Percentiles rank a stretch among this genome's conserved stretches.
Evolutionary conservation across 2,888 invertebrate species (phyloP).

Genomic region (Callimorpha dominula): DNA sequence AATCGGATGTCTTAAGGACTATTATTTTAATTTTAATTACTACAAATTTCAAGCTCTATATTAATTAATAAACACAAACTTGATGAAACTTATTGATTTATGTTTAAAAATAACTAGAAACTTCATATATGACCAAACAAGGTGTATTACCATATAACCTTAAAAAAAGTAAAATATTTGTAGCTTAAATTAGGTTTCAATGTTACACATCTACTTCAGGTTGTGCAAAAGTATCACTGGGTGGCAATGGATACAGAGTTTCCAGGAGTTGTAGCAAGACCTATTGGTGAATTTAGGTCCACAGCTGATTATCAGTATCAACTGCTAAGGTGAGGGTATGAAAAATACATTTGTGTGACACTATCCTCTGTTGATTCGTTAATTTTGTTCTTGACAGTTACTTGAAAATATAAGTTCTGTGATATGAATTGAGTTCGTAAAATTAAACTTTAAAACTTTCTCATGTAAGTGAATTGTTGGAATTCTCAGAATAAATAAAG

Average conservation of each 20-base stretch:
- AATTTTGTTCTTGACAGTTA: too few relatives aligned
- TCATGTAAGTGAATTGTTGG: too few relatives aligned
- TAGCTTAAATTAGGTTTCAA: too few relatives aligned
- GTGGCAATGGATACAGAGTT: constrained; percentile 99
- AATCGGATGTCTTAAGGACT: neutral
- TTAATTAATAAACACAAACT: neutral
- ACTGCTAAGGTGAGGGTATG: constrained; percentile 88
- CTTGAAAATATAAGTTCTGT: too few relatives aligned
- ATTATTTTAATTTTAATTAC: neutral
- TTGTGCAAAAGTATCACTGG: constrained; percentile 94
- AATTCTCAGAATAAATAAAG: too few relatives aligned
- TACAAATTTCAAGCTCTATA: neutral
- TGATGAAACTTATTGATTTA: neutral
- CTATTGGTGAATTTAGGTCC: constrained; percentile 97
- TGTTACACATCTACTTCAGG: constrained; percentile 65
- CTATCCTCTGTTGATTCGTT: neutral
- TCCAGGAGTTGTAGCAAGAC: constrained; percentile 98
- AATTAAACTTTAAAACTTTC: too few relatives aligned
- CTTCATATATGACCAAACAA: neutral
- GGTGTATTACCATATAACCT: too few relatives aligned
- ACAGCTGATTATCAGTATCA: constrained; percentile 98
- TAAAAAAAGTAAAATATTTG: too few relatives aligned
- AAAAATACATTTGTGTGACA: neutral
- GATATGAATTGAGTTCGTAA: too few relatives aligned
- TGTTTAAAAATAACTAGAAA: neutral